Percentiles rank a stretch among this genome's conserved stretches.
Conservation (phyloP, 2,113 vertebrate species). For the Chaetodon auriga region DNA sequence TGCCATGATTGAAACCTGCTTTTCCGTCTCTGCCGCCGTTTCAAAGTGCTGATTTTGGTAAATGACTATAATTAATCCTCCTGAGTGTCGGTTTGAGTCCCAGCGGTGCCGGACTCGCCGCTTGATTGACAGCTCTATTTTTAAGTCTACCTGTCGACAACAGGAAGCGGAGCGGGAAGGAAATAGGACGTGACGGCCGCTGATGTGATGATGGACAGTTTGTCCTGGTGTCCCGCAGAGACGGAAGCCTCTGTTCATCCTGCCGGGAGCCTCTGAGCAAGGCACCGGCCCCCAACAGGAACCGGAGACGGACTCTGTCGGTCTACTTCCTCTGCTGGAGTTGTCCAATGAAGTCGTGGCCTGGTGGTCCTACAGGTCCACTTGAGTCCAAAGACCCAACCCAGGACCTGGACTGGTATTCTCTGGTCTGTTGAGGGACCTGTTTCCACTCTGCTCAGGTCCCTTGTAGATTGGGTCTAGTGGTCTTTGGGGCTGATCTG, state of each 20-base stretch:
- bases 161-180: constrained; percentile 37
- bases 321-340: too few relatives aligned
- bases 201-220: constrained; percentile 44
- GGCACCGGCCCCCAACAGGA: background rate
- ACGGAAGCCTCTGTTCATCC: background rate
- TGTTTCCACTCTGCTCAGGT: too few relatives aligned
- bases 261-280: constrained; percentile 23
- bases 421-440: too few relatives aligned
- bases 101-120: background rate
- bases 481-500: too few relatives aligned
- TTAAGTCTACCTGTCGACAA: constrained; percentile 34
- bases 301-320: background rate
- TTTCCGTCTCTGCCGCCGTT: constrained; percentile 5
- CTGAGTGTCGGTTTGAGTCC: constrained; percentile 36
- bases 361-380: too few relatives aligned
- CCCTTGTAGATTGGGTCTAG: too few relatives aligned
- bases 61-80: constrained; percentile 62
- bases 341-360: too few relatives aligned
- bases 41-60: constrained; percentile 46
- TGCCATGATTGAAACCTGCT: background rate
- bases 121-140: constrained; percentile 64
- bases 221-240: background rate
- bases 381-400: background rate
- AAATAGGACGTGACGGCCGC: constrained; percentile 50
- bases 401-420: background rate